Evolutionary conservation across 23 tunicate species (phyloP).

Genomic region (Clavelina lepadiformis): DNA sequence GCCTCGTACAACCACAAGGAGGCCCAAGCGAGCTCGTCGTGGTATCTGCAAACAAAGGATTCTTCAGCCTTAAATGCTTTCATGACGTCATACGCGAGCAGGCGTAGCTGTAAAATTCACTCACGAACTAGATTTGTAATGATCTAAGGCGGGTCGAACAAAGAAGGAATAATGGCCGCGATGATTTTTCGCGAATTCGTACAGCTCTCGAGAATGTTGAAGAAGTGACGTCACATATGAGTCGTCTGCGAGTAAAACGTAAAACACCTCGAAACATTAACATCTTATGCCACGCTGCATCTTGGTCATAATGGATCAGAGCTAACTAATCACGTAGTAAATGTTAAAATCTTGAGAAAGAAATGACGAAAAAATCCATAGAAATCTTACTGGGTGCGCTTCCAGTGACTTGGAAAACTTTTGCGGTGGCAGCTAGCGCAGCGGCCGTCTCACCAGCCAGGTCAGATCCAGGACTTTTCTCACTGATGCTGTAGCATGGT

Average conservation of each 20-base stretch:
- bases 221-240: constrained; percentile 18
- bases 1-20: constrained; percentile 49
- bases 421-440: constrained; percentile 88
- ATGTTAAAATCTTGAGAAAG: no score
- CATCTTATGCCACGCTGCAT: no score
- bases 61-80: not conserved
- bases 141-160: constrained; percentile 16
- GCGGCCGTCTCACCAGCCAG: constrained; percentile 91
- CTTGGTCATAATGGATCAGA: no score
- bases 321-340: no score
- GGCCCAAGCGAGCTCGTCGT: constrained; percentile 44
- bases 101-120: no score
- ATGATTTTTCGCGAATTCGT: constrained; percentile 28
- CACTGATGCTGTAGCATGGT: constrained; percentile 64
- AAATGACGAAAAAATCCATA: no score
- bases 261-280: no score
- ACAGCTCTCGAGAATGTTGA: constrained; percentile 22
- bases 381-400: constrained; percentile 39
- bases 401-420: constrained; percentile 59
- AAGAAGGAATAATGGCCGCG: constrained; percentile 27
- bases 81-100: not conserved
- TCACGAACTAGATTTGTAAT: constrained; percentile 31
- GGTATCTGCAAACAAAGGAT: constrained; percentile 5
- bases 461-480: constrained; percentile 72
- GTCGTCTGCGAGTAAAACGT: constrained; percentile 24